phyloP scores from a whole-genome alignment of 2,113 vertebrate species.

The Heterotis niloticus region DNA sequence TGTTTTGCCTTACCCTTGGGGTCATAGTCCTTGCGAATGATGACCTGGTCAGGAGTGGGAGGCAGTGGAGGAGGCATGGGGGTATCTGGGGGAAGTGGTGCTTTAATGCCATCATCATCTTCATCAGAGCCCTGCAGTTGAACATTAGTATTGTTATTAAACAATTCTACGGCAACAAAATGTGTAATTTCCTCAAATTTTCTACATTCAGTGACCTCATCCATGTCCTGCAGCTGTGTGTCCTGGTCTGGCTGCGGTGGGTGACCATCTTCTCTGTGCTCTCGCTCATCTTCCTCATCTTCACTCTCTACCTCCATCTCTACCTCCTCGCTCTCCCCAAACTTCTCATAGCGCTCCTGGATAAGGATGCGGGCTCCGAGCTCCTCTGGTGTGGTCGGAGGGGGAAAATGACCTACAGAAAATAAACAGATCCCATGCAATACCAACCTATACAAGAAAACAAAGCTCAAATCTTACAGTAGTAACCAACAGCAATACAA shows the following conservation, averaged over 20 bases:
- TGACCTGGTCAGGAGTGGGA: slow-evolving; percentile 95
- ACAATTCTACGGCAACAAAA: not conserved
- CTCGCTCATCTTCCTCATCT: slow-evolving; percentile 83
- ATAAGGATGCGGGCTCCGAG: slow-evolving; percentile 93
- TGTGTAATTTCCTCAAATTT: not conserved
- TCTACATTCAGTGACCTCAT: slow-evolving; percentile 73
- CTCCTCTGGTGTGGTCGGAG: slow-evolving; percentile 93
- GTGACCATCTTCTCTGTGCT: slow-evolving; percentile 68
- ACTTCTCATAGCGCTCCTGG: slow-evolving; percentile 97
- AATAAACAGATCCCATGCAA: not conserved
- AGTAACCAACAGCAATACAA: not conserved
- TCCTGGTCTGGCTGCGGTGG: slow-evolving; percentile 87
- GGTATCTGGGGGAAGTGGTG: slow-evolving; percentile 86
- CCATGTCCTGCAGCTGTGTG: slow-evolving; percentile 98
- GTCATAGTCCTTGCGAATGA: slow-evolving; percentile 95
- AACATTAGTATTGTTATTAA: not conserved
- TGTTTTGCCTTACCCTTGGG: slow-evolving; percentile 80
- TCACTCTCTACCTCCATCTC: slow-evolving; percentile 99
- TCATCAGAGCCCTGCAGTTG: slow-evolving; percentile 88
- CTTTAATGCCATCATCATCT: slow-evolving; percentile 87
- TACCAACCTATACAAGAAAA: not conserved
- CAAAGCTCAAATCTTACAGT: no score
- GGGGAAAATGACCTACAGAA: slow-evolving; percentile 87
- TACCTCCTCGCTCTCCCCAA: slow-evolving; percentile 95
- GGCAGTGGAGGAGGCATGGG: slow-evolving; percentile 94